Evolutionary conservation across 37 sponge, comb jelly and placozoan species (phyloP), one percentile per base, ranked within the genome.

Genomic region (Crambe crambe): DNA sequence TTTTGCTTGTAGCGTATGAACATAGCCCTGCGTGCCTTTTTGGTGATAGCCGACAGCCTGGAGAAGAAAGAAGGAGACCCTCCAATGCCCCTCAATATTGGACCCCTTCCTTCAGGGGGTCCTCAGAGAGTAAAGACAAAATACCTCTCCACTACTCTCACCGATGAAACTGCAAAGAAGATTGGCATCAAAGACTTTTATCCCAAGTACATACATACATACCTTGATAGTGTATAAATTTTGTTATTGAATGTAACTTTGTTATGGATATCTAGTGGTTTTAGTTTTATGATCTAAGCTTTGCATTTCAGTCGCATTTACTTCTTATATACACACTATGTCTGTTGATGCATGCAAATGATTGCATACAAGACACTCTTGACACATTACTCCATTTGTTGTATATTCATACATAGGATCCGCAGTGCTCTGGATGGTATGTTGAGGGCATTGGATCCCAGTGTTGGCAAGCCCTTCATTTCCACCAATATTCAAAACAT

Each of bases 21-120:
- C 58, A 94, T 98, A 68, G 96, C 92, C 2, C 72, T 98, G 44
- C 69, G 97, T 18, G 99, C 96, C 6, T 98, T 98, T 83, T 90
- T 98, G 10, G 59, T 93, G 62, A 93, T 98, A 17, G 92, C 95
- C 27, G 94, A 98, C 77, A 86, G 86, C 74, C 60, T 91, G 27
- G 88, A 90, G 89, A 88, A 88, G 83, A 91, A 91, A 78, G 95
- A 98, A 44, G 96, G 89, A 26, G 89, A 88, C 47, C 96, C 96
- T 12, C 99, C 99, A 29, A 91, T 96, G 92, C 99, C 99, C 23
- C 77, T 80, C 66, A 86, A 90, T 57, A 35, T 79, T 56, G 81
- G 84, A 25, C 64, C 83, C 34, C 77, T 89, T 29, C 99, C 92
- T 38, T 97, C 99, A 2, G 92, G 99, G 44, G 81, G 85, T 17